A percentile compares a stretch with the other conserved stretches of the same genome.
phyloP scores from a whole-genome alignment of 2,797 vertebrate species.

The Phalanger gymnotis region DNA sequence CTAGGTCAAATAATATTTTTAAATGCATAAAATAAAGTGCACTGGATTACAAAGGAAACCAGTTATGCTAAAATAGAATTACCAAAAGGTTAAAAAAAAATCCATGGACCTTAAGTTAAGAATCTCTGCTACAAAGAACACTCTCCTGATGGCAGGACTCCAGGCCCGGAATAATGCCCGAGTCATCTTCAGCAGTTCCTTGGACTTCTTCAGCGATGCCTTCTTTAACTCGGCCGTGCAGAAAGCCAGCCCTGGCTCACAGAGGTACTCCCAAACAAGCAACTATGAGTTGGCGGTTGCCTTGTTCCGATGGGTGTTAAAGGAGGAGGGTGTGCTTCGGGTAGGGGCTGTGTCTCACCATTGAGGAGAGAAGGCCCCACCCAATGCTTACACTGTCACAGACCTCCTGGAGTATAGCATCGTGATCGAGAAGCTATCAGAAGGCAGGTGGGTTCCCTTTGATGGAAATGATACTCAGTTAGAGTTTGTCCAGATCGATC shows the following conservation, averaged over 20 bases:
- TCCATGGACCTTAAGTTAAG: too few relatives aligned
- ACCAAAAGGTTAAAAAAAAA: too few relatives aligned
- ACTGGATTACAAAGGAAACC: too few relatives aligned
- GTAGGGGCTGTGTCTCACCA: slow-evolving; percentile 96
- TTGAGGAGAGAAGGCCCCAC: slow-evolving; percentile 91
- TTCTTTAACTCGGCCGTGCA: slow-evolving; percentile 97
- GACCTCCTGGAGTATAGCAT: slow-evolving; percentile 98
- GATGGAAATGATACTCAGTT: slow-evolving; percentile 97
- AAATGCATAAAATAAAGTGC: too few relatives aligned
- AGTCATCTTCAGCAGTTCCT: slow-evolving; percentile 95
- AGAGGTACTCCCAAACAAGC: slow-evolving; percentile 92
- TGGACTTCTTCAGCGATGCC: slow-evolving; percentile 97
- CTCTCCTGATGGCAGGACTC: slow-evolving; percentile 95
- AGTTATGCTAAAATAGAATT: too few relatives aligned
- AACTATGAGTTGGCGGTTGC: slow-evolving; percentile 95
- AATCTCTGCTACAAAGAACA: slow-evolving; percentile 93
- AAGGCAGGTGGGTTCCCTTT: slow-evolving; percentile 95
- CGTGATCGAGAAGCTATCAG: slow-evolving; percentile 94
- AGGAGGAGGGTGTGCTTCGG: slow-evolving; percentile 96
- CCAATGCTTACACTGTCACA: slow-evolving; percentile 95
- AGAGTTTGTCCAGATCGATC: slow-evolving; percentile 99
- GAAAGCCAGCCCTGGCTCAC: slow-evolving; percentile 91
- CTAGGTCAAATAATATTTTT: not conserved
- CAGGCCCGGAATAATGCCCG: slow-evolving; percentile 98
- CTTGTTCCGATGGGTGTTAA: slow-evolving; percentile 98